phyloP scores from a whole-genome alignment of 2,888 invertebrate species.

The Monopis laevigella region DNA sequence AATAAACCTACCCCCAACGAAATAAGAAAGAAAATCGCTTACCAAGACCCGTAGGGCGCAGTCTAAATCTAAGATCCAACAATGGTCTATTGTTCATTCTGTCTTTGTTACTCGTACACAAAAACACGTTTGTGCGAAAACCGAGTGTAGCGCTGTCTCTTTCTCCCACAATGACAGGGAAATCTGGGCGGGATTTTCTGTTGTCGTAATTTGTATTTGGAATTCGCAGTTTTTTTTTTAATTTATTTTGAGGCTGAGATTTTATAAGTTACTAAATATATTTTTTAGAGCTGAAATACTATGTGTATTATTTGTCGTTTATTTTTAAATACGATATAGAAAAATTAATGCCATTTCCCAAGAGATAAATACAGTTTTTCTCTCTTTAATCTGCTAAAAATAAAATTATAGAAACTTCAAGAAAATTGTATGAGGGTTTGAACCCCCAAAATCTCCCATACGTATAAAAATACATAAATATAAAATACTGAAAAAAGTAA shows the following conservation, averaged over 20 bases:
- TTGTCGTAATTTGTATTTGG: neutral
- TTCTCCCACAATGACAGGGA: constrained; percentile 42
- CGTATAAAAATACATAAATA: no score
- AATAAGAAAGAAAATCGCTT: constrained; percentile 21
- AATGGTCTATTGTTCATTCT: constrained; percentile 65
- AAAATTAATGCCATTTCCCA: no score
- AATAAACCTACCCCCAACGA: constrained; percentile 9
- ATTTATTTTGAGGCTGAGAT: neutral
- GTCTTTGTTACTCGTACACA: constrained; percentile 43
- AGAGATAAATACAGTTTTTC: no score
- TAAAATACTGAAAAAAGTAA: no score
- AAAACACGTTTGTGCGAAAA: constrained; percentile 34
- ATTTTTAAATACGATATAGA: no score
- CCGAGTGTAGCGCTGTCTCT: constrained; percentile 28
- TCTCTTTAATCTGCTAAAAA: no score
- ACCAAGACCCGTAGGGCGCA: constrained; percentile 36
- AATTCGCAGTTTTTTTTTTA: constrained; percentile 2
- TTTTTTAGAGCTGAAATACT: no score
- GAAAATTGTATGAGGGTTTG: no score
- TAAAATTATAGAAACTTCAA: no score
- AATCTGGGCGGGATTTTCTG: constrained; percentile 26
- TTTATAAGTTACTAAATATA: no score
- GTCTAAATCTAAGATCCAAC: constrained; percentile 53
- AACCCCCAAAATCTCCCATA: no score
- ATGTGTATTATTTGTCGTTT: no score